These are phyloP conservation scores for Leptopterna dolabrata DNA, from an alignment of 2,888 invertebrate genomes.

Conservation along the genomic window DNA sequence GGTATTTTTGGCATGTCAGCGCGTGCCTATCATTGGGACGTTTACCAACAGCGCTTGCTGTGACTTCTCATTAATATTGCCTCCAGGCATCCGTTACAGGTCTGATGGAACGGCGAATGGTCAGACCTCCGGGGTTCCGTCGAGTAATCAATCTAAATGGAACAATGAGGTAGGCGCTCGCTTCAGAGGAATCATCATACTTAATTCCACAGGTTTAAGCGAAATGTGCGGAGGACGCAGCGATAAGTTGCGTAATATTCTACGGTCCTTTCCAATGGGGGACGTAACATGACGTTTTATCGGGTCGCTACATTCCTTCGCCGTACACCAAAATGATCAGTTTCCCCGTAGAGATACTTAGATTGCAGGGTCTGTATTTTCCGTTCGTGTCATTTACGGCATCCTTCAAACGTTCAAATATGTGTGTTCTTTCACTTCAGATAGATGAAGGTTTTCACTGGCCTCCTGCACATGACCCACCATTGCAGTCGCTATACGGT, in stretches of 20 bases:
- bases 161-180: not conserved
- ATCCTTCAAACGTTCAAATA: not conserved
- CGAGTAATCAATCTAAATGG: not conserved
- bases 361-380: not conserved
- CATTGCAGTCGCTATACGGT: not conserved
- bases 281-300: not conserved
- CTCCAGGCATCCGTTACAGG: not conserved
- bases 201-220: not conserved
- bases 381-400: not conserved
- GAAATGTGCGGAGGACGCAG: not conserved
- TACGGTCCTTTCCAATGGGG: not conserved
- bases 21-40: too few relatives aligned
- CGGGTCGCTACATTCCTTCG: not conserved
- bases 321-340: not conserved
- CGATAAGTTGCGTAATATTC: not conserved
- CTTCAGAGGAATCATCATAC: not conserved
- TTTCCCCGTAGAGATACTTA: not conserved
- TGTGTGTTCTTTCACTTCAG: not conserved
- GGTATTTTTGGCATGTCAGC: too few relatives aligned
- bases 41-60: not conserved
- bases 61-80: not conserved
- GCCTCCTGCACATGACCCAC: not conserved
- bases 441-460: not conserved
- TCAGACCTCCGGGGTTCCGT: not conserved
- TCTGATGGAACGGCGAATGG: not conserved